Conservation (phyloP, 2,888 invertebrate species). For the Drosophila testacea region DNA sequence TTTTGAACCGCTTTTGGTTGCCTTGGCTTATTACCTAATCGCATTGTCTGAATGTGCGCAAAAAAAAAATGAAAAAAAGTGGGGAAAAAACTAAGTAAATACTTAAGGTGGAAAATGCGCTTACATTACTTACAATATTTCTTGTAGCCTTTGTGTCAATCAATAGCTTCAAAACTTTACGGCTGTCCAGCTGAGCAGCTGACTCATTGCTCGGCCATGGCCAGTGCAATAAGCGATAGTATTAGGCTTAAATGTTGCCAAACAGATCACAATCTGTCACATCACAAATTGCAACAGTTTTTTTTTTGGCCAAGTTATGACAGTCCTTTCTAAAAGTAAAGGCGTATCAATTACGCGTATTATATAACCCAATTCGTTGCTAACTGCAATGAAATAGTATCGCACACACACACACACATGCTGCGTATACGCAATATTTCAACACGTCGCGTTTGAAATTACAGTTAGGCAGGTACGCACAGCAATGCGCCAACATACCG, state of each 20-base stretch:
- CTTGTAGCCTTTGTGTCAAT: slow-evolving; percentile 45
- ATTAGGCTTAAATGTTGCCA: slow-evolving; percentile 22
- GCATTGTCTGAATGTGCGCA: slow-evolving; percentile 52
- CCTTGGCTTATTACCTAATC: slow-evolving; percentile 64
- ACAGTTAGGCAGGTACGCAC: slow-evolving; percentile 69
- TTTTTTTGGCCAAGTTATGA: slow-evolving; percentile 49
- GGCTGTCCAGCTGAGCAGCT: slow-evolving; percentile 34
- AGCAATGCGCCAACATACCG: slow-evolving; percentile 67
- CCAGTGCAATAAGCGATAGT: slow-evolving; percentile 31
- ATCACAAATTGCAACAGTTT: slow-evolving; percentile 39
- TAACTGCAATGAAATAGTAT: slow-evolving; percentile 63
- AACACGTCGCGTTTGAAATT: slow-evolving; percentile 70
- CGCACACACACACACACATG: slow-evolving; percentile 42
- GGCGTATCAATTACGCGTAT: slow-evolving; percentile 65
- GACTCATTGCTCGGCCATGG: slow-evolving; percentile 57
- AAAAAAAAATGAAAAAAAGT: slow-evolving; percentile 16
- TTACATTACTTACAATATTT: slow-evolving; percentile 3
- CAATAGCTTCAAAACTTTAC: slow-evolving; percentile 17
- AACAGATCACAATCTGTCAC: slow-evolving; percentile 38
- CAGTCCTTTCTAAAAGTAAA: slow-evolving; percentile 66
- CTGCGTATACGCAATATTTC: slow-evolving; percentile 77
- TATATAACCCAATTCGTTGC: slow-evolving; percentile 53
- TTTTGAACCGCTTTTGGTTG: slow-evolving; percentile 54
- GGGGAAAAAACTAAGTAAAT: slow-evolving; percentile 25
- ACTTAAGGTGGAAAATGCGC: slow-evolving; percentile 45